phyloP scores from a whole-genome alignment of 2,113 vertebrate genomes.

The Polyodon spathula region DNA sequence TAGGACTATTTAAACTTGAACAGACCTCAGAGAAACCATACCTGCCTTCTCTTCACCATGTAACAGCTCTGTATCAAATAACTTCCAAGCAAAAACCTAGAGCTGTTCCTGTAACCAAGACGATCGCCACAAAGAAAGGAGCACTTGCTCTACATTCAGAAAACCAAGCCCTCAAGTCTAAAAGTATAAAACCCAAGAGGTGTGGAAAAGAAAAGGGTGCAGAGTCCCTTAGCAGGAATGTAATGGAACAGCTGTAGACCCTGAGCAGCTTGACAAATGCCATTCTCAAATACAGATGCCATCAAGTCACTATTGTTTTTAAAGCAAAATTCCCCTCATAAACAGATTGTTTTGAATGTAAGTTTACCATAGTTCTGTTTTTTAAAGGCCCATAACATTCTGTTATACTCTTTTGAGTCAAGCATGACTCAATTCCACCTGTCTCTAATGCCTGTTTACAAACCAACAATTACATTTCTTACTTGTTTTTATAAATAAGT shows the following conservation, averaged over 20 bases:
- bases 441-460: too few species aligned
- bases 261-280: neutral
- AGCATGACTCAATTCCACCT: too few species aligned
- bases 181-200: neutral
- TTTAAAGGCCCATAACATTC: too few species aligned
- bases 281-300: neutral
- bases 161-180: neutral
- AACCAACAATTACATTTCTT: too few species aligned
- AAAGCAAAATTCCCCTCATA: too few species aligned
- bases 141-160: neutral
- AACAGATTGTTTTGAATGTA: too few species aligned
- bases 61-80: neutral
- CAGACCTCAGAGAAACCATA: neutral
- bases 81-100: neutral
- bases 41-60: neutral
- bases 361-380: too few species aligned
- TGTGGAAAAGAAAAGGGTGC: neutral
- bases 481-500: too few species aligned
- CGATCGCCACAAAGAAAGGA: neutral
- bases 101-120: conserved; percentile 1
- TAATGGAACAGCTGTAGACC: neutral
- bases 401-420: too few species aligned
- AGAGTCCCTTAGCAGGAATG: neutral
- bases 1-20: neutral
- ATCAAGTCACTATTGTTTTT: neutral